A percentile compares a stretch with the other conserved stretches of the same genome.
Evolutionary conservation across 2,113 vertebrate genomes (phyloP).

Genomic region (Rhea americana): DNA sequence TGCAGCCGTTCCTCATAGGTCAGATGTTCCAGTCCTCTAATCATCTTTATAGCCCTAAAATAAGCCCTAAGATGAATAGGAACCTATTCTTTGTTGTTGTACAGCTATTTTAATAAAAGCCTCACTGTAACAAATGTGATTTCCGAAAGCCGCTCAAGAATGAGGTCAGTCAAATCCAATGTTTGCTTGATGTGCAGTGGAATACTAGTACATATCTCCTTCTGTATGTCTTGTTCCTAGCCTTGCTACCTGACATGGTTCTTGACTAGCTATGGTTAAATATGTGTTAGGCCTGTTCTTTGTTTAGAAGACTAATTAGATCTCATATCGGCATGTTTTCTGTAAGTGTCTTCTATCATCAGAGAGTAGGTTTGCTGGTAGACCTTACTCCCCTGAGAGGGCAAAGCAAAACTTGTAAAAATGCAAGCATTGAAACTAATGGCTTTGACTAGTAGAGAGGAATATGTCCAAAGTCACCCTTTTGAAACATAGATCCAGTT

Average conservation of each 20-base stretch:
- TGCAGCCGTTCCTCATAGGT: too few relatives aligned
- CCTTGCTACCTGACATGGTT: background rate
- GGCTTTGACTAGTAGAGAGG: background rate
- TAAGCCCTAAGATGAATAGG: background rate
- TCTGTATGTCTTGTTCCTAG: background rate
- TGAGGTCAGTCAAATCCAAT: background rate
- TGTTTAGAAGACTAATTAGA: background rate
- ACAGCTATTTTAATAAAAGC: background rate
- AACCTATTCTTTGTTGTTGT: background rate
- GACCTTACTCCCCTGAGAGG: background rate
- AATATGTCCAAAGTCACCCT: background rate
- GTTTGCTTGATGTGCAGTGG: fast-evolving
- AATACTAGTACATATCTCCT: background rate
- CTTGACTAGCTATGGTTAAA: background rate
- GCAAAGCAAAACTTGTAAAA: background rate
- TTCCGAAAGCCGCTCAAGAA: background rate
- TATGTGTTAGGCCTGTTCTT: background rate
- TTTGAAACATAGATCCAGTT: background rate
- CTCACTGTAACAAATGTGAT: background rate
- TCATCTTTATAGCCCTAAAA: too few relatives aligned
- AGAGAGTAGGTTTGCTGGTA: background rate
- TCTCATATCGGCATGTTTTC: background rate
- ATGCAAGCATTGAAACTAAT: background rate
- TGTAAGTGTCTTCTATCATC: background rate
- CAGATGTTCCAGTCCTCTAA: too few relatives aligned